These are phyloP conservation scores for Alsophila aescularia DNA, from an alignment of 2,888 invertebrate genomes.

Conservation along the genomic window DNA sequence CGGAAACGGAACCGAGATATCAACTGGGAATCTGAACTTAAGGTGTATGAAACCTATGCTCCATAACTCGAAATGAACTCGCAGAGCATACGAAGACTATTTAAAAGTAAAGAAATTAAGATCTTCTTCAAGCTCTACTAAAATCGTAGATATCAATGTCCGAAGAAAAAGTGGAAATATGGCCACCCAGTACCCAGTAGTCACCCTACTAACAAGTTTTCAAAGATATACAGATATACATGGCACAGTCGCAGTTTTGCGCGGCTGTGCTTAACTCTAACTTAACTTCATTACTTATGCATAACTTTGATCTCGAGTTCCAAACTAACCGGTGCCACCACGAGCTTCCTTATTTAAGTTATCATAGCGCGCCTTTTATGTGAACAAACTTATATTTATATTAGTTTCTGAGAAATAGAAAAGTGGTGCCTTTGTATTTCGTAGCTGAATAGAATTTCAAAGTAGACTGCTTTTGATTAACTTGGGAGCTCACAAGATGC, in stretches of 20 bases:
- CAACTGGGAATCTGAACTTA: too few relatives aligned
- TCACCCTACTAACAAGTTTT: neutral
- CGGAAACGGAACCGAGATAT: too few relatives aligned
- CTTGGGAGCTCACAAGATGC: neutral
- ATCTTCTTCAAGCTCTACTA: neutral
- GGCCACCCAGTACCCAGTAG: neutral
- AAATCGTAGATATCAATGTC: too few relatives aligned
- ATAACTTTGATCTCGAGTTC: constrained; percentile 29
- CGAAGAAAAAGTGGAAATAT: neutral
- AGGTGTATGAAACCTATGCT: too few relatives aligned
- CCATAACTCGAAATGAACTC: too few relatives aligned
- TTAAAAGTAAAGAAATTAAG: too few relatives aligned
- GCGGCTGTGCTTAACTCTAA: constrained; percentile 12
- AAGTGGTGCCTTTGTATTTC: constrained; percentile 1
- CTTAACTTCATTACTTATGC: constrained; percentile 31
- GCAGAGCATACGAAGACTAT: too few relatives aligned
- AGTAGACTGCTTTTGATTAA: constrained; percentile 1
- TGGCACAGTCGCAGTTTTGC: neutral
- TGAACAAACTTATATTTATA: constrained; percentile 3
- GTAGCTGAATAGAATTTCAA: neutral
- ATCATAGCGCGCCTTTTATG: constrained; percentile 11
- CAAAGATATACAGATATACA: neutral
- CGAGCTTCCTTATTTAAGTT: constrained; percentile 12
- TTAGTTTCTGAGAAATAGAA: neutral
- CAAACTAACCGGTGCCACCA: constrained; percentile 10